These are phyloP conservation scores for Chaitophorus viminalis DNA, from an alignment of 2,888 invertebrate genomes.

Conservation along the genomic window DNA sequence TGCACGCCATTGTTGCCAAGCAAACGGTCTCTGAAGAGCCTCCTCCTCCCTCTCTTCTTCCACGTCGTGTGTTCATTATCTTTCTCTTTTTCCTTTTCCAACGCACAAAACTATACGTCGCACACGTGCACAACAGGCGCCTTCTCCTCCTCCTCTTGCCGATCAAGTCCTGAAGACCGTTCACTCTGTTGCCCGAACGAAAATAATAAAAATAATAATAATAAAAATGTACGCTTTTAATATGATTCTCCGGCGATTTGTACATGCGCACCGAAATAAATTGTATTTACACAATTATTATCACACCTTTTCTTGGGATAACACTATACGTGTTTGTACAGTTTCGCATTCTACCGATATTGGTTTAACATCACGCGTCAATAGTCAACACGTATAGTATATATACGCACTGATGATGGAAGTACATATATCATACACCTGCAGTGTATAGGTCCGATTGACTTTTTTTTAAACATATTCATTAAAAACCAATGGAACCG, in stretches of 20 bases:
- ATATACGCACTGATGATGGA: not conserved
- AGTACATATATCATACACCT: not conserved
- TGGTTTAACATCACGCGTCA: not conserved
- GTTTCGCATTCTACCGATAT: not conserved
- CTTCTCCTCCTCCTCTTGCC: not conserved
- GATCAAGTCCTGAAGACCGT: not conserved
- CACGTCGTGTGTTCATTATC: not conserved
- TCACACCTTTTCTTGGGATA: not conserved
- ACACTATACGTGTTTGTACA: not conserved
- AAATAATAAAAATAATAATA: no score
- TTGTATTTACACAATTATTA: slow-evolving; percentile 21
- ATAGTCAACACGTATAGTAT: not conserved
- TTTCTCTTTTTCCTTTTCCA: not conserved
- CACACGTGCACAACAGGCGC: not conserved
- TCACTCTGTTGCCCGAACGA: not conserved
- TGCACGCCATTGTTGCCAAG: slow-evolving; percentile 38
- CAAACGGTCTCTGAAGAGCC: slow-evolving; percentile 17
- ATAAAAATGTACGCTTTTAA: no score
- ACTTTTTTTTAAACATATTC: not conserved
- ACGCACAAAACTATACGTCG: not conserved
- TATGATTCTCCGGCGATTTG: slow-evolving; percentile 6
- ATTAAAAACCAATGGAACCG: slow-evolving; percentile 15
- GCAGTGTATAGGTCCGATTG: no score
- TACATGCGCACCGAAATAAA: not conserved
- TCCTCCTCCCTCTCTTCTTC: slow-evolving; percentile 1